Evolutionary conservation across 2,888 invertebrate species (phyloP).

Genomic region (Atethmia centrago): DNA sequence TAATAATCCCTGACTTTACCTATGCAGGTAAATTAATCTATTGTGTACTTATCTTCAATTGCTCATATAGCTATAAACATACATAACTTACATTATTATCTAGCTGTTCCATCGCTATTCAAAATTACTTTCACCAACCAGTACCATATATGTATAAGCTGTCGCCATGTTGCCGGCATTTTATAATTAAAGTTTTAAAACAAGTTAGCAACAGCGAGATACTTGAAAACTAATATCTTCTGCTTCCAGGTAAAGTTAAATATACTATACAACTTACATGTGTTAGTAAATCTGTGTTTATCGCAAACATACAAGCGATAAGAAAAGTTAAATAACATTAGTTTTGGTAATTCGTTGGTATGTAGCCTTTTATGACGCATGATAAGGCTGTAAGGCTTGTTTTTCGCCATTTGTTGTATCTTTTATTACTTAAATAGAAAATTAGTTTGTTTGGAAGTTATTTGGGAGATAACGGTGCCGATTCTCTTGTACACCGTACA

Average conservation of each 20-base stretch:
- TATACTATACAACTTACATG: constrained; percentile 7
- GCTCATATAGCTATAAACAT: background rate
- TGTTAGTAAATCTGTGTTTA: constrained; percentile 3
- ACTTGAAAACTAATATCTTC: constrained; percentile 52
- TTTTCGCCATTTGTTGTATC: constrained; percentile 8
- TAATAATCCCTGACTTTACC: too few relatives aligned
- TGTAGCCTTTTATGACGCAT: constrained; percentile 25
- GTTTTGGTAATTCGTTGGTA: constrained; percentile 28
- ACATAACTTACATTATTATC: too few relatives aligned
- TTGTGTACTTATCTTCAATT: background rate
- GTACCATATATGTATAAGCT: constrained; percentile 4
- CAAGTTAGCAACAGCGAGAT: constrained; percentile 17
- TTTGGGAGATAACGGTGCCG: background rate
- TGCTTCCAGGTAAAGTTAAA: constrained; percentile 29
- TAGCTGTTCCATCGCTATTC: background rate
- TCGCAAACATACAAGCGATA: constrained; percentile 23
- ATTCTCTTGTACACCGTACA: too few relatives aligned
- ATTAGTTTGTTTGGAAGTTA: constrained; percentile 16
- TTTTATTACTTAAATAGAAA: background rate
- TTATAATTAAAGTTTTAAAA: constrained; percentile 46
- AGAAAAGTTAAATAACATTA: constrained; percentile 33
- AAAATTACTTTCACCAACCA: constrained; percentile 21
- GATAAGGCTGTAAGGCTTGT: constrained; percentile 28
- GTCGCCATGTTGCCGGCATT: constrained; percentile 29
- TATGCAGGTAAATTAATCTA: background rate